Percentiles rank a stretch among this genome's conserved stretches.
phyloP scores from a whole-genome alignment of 2,888 invertebrate species.

The Drosophila diplacantha region DNA sequence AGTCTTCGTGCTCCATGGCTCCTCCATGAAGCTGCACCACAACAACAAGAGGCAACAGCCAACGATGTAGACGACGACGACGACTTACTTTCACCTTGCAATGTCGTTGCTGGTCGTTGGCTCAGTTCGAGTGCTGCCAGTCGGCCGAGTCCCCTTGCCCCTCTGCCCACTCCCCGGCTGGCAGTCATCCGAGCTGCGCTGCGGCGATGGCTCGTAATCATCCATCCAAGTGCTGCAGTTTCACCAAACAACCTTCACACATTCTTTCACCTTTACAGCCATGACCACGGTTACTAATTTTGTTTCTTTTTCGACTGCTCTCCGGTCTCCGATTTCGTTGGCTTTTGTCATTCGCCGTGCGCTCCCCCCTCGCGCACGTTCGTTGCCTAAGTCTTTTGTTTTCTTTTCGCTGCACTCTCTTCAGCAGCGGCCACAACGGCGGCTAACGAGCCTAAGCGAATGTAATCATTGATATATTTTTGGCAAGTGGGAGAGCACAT shows the following conservation, averaged over 20 bases:
- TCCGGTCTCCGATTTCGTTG: slow-evolving; percentile 42
- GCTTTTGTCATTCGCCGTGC: slow-evolving; percentile 22
- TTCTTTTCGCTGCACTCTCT: slow-evolving; percentile 46
- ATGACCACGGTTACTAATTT: slow-evolving; percentile 77
- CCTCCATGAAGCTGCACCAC: slow-evolving; percentile 14
- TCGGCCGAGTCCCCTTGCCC: not conserved
- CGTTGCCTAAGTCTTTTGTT: slow-evolving; percentile 71
- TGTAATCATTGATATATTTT: slow-evolving; percentile 71
- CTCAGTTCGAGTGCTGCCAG: slow-evolving; percentile 66
- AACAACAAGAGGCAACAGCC: slow-evolving; percentile 23
- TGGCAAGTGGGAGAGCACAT: slow-evolving; percentile 51
- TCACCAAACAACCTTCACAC: slow-evolving; percentile 77
- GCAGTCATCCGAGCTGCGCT: slow-evolving; percentile 54
- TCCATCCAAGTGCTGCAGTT: slow-evolving; percentile 67
- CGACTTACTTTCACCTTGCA: slow-evolving; percentile 78
- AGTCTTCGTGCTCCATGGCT: slow-evolving; percentile 12
- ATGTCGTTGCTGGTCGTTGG: slow-evolving; percentile 78
- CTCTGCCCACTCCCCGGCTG: slow-evolving; percentile 1
- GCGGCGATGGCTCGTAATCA: slow-evolving; percentile 58
- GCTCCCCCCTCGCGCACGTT: slow-evolving; percentile 34
- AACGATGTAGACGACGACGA: slow-evolving; percentile 36
- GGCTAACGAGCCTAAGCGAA: slow-evolving; percentile 44
- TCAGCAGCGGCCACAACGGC: slow-evolving; percentile 25
- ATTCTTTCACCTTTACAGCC: slow-evolving; percentile 77
- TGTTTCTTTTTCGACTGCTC: slow-evolving; percentile 37